Conservation (phyloP, 64 coral and sea anemone genomes). For the Dendrophyllia cribrosa region DNA sequence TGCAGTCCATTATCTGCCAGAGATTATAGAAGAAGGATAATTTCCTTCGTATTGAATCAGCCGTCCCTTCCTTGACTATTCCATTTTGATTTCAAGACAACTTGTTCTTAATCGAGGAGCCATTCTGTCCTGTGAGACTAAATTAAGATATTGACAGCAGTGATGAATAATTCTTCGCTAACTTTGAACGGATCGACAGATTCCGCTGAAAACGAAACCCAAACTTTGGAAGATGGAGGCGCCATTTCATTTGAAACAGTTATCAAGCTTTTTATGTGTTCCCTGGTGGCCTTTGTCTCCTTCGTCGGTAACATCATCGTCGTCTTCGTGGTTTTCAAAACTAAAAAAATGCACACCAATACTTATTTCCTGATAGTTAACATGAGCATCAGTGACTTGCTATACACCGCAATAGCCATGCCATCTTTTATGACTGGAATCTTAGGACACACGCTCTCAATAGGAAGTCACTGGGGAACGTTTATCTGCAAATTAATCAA, state of each 20-base stretch:
- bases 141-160: neutral
- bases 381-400: constrained; percentile 49
- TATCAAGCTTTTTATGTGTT: neutral
- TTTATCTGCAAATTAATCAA: constrained; percentile 55
- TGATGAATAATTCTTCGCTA: neutral
- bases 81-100: too few relatives aligned
- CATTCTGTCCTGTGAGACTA: too few relatives aligned
- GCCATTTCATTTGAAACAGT: neutral
- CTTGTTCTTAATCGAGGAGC: too few relatives aligned
- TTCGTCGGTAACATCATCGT: constrained; percentile 46
- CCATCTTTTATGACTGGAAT: constrained; percentile 22
- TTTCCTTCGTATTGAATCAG: too few relatives aligned
- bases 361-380: constrained; percentile 56
- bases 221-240: neutral
- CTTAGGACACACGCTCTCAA: neutral
- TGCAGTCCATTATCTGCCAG: too few relatives aligned
- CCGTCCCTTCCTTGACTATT: too few relatives aligned
- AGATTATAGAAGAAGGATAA: too few relatives aligned
- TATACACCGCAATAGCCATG: constrained; percentile 25
- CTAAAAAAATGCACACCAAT: constrained; percentile 19
- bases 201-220: neutral
- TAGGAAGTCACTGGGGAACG: constrained; percentile 5
- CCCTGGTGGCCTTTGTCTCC: constrained; percentile 11
- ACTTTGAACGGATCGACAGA: neutral
- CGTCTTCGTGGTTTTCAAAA: constrained; percentile 41